A percentile compares a stretch with the other conserved stretches of the same genome.
Conservation (phyloP, 1,140 invertebrate genomes). For the Drosophila sucinea region DNA sequence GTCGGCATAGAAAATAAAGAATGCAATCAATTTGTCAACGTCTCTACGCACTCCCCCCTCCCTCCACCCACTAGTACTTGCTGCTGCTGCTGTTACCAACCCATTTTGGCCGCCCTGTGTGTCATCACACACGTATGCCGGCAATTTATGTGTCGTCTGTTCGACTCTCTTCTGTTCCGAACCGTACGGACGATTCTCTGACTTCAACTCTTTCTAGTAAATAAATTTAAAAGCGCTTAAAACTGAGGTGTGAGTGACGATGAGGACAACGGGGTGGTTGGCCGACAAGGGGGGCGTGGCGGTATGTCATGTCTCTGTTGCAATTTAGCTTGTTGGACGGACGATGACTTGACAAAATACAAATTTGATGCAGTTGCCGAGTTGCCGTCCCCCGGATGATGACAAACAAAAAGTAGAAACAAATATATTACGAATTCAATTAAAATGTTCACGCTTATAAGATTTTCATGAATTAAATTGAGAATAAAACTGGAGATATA, state of each 20-base stretch:
- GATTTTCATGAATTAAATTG: neutral
- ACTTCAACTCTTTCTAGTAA: slow-evolving; percentile 49
- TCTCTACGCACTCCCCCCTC: slow-evolving; percentile 35
- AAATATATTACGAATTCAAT: slow-evolving; percentile 74
- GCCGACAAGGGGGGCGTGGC: neutral
- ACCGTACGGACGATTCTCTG: slow-evolving; percentile 16
- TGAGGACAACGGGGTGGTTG: neutral
- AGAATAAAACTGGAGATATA: neutral
- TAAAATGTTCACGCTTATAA: slow-evolving; percentile 55
- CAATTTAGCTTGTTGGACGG: slow-evolving; percentile 68
- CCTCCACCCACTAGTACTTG: neutral
- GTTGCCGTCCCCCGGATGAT: slow-evolving; percentile 45
- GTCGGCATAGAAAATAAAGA: slow-evolving; percentile 69
- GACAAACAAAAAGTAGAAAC: slow-evolving; percentile 65
- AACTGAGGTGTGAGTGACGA: slow-evolving; percentile 41
- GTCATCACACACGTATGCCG: slow-evolving; percentile 77
- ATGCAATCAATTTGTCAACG: slow-evolving; percentile 81
- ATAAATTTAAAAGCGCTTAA: slow-evolving; percentile 76
- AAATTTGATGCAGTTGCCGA: slow-evolving; percentile 33
- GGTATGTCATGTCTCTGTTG: slow-evolving; percentile 38
- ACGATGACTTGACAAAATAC: slow-evolving; percentile 65
- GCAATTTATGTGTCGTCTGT: slow-evolving; percentile 74
- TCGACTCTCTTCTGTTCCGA: slow-evolving; percentile 13
- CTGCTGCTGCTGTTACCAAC: slow-evolving; percentile 33
- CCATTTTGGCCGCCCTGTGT: slow-evolving; percentile 26